These are phyloP conservation scores for Noctua fimbriata DNA, from an alignment of 2,888 invertebrate genomes.

Conservation along the genomic window DNA sequence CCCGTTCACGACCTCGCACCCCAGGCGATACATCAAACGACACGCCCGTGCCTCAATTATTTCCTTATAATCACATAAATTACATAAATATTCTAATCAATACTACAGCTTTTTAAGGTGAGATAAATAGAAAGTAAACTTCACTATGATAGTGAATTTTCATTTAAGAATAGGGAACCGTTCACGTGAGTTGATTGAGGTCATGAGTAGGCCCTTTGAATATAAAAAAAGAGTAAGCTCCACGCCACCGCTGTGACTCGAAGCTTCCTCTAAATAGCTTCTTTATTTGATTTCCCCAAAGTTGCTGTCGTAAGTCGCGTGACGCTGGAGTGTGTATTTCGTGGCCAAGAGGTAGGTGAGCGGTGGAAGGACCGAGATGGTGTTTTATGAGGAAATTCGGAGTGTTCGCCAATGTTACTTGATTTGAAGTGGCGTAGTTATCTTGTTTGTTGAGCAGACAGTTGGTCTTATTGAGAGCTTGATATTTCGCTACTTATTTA, in stretches of 20 bases:
- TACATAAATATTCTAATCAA: neutral
- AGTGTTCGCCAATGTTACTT: constrained; percentile 20
- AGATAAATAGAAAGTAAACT: neutral
- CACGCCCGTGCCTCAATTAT: neutral
- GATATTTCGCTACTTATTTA: constrained; percentile 35
- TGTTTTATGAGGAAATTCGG: constrained; percentile 39
- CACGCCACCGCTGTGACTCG: neutral
- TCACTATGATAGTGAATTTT: neutral
- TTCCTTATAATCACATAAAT: neutral
- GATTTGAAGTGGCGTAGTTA: constrained; percentile 30
- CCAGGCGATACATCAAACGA: neutral
- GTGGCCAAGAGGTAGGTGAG: neutral
- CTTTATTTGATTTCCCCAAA: neutral
- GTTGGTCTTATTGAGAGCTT: constrained; percentile 30
- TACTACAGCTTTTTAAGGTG: neutral
- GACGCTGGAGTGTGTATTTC: neutral
- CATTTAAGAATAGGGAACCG: neutral
- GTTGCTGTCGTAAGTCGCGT: neutral
- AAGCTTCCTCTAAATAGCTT: neutral
- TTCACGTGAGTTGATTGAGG: neutral
- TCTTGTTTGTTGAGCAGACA: constrained; percentile 25
- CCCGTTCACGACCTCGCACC: neutral
- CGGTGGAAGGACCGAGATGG: neutral
- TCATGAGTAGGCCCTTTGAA: no score
- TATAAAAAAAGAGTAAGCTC: neutral